Evolutionary conservation across 2,113 vertebrate species (phyloP).

Genomic region (Hippolais icterina): DNA sequence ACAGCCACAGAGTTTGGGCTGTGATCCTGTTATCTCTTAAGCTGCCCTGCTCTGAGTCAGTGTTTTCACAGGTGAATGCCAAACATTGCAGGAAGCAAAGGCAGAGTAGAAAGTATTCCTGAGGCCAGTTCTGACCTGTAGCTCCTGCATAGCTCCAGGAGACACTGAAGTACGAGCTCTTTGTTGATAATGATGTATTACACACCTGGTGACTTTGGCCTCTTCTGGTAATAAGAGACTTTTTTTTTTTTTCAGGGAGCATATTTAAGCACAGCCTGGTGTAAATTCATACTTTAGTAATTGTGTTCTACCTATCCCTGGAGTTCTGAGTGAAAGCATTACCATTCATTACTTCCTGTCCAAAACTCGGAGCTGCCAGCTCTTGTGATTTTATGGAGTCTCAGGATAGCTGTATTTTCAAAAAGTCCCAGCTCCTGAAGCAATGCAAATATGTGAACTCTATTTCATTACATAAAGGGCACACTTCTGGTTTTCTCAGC

Average conservation of each 20-base stretch:
- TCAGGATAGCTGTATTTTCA: conserved; percentile 34
- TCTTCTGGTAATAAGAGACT: background rate
- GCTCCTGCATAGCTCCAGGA: background rate
- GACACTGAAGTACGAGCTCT: background rate
- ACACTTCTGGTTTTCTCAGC: background rate
- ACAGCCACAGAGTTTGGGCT: background rate
- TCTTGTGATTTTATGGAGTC: conserved; percentile 16
- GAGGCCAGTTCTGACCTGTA: background rate
- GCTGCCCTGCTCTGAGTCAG: background rate
- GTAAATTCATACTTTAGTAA: background rate
- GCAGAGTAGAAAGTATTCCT: background rate
- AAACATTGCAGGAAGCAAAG: background rate
- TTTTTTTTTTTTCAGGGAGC: background rate
- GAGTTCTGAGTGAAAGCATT: background rate
- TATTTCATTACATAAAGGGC: background rate
- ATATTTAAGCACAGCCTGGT: background rate
- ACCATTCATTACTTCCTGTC: conserved; percentile 34
- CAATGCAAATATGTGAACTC: conserved; percentile 11
- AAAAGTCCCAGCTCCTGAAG: conserved; percentile 30
- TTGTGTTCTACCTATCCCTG: background rate
- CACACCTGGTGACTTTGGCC: background rate
- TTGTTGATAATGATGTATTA: background rate
- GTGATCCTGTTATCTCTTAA: background rate
- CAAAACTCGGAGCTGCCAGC: background rate
- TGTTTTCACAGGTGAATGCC: background rate